These are phyloP conservation scores for Montipora cactus DNA, from an alignment of 64 coral and sea anemone genomes.

Conservation along the genomic window DNA sequence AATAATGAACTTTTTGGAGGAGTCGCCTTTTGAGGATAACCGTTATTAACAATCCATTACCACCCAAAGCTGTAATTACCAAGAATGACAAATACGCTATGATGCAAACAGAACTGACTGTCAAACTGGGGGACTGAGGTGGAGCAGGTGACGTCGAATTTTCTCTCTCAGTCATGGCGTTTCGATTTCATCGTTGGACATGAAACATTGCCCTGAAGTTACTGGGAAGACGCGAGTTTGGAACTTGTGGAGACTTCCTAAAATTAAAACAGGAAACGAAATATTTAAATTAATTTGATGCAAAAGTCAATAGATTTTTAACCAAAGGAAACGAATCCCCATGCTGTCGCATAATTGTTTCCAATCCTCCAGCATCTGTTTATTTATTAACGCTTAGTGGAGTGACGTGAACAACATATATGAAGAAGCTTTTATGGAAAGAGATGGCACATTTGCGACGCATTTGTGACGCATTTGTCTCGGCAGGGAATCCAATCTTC, in stretches of 20 bases:
- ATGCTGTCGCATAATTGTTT: no score
- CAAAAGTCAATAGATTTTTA: no score
- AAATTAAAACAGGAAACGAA: not conserved
- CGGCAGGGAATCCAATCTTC: no score
- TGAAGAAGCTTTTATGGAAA: no score
- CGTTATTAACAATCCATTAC: constrained; percentile 77
- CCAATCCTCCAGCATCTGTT: no score
- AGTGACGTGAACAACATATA: no score
- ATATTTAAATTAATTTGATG: no score
- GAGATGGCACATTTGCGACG: no score
- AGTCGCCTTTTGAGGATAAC: constrained; percentile 85
- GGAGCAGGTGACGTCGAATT: constrained; percentile 22
- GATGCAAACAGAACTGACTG: constrained; percentile 59
- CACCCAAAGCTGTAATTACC: constrained; percentile 78
- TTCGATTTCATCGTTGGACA: not conserved
- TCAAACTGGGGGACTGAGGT: constrained; percentile 22
- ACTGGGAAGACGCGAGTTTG: not conserved
- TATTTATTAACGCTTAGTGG: no score
- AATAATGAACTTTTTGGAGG: constrained; percentile 91
- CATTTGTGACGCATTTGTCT: no score
- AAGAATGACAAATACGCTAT: constrained; percentile 79
- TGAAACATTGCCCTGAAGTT: not conserved
- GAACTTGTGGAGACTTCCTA: not conserved
- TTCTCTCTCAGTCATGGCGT: not conserved
- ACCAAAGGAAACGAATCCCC: no score